A percentile compares a stretch with the other conserved stretches of the same genome.
Conservation (phyloP, 2,888 invertebrate genomes). For the Xestia sexstrigata region DNA sequence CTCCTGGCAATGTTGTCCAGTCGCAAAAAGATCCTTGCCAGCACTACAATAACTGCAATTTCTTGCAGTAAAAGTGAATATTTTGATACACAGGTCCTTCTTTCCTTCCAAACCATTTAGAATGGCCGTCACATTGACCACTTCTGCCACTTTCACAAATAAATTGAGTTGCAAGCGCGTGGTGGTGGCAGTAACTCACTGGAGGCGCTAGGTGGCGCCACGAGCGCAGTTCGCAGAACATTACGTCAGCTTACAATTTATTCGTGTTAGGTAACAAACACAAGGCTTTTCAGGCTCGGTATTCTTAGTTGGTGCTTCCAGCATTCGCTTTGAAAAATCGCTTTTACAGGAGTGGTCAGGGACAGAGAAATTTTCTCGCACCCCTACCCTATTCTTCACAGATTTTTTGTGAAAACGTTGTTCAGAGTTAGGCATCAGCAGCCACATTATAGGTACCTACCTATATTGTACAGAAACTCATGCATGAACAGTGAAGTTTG, state of each 20-base stretch:
- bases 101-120: not conserved
- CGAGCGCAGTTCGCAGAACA: conserved; percentile 34
- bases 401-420: too few relatives aligned
- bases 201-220: conserved; percentile 24
- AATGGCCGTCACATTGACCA: conserved; percentile 2
- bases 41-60: not conserved
- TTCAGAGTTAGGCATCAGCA: too few relatives aligned
- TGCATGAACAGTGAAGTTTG: too few relatives aligned
- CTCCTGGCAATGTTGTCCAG: not conserved
- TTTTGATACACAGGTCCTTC: not conserved
- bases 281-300: conserved; percentile 13
- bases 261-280: conserved; percentile 37
- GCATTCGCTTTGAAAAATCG: not conserved
- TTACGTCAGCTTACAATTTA: conserved; percentile 43
- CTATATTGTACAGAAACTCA: too few relatives aligned
- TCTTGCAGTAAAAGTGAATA: not conserved
- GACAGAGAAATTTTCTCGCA: too few relatives aligned
- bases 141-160: conserved; percentile 9
- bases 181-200: conserved; percentile 41
- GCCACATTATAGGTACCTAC: too few relatives aligned
- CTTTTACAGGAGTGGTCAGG: not conserved
- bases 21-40: not conserved
- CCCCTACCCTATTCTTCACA: too few relatives aligned
- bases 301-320: not conserved
- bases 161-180: conserved; percentile 17